Base-by-base conservation (phyloP, 2,888 invertebrate species). In the Tetrapedia diversipes region DNA sequence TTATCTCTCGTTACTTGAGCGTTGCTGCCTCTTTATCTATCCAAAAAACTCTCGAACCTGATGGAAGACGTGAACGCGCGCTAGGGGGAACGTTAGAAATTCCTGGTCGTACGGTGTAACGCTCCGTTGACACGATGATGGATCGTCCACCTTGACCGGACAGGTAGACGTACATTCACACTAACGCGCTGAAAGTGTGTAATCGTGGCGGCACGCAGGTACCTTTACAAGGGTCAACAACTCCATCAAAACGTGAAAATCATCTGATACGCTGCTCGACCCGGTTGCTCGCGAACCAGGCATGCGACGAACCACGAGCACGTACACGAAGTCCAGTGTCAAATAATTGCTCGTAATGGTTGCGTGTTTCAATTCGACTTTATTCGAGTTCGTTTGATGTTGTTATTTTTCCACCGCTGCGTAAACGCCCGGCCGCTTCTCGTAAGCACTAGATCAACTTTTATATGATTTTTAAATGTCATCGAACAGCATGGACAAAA, bases 111-210 rank as follows among this genome's bases (percentile, higher is more conserved):
- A 73, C 57, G 61, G 59, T 67, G 65, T 84, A 82, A 89, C 88
- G 85, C 86, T 83, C 85, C 86, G 90, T 87, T 89, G 90, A 90
- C 90, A 89, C 85, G 87, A 89, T 90, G 90, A 91, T 91, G 88
- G 89, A 91, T 90, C 87, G 86, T 79, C 81, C 77, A 85, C 84
- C 85, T 85, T 82, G 83, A 79, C 64, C 82, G 78, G 82, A 82
- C 84, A 82, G 83, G 84, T 84, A 83, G 83, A 85, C 82, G 76
- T 78, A 80, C 72, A 78, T 81, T 82, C 82, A 80, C 82, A 83
- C 82, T 79, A 68, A 70, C 79, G 74, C 75, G 74, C 39, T 81
- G 83, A 84, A 83, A 84, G 82, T 83, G 74, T 79, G 71, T 83
- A 84, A 83, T 84, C 84, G 83, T 81, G 60, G 69, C 82, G 77